A percentile compares a stretch with the other conserved stretches of the same genome.
Evolutionary conservation across 2,113 vertebrate genomes (phyloP).

Genomic region (Uropsilus gracilis): DNA sequence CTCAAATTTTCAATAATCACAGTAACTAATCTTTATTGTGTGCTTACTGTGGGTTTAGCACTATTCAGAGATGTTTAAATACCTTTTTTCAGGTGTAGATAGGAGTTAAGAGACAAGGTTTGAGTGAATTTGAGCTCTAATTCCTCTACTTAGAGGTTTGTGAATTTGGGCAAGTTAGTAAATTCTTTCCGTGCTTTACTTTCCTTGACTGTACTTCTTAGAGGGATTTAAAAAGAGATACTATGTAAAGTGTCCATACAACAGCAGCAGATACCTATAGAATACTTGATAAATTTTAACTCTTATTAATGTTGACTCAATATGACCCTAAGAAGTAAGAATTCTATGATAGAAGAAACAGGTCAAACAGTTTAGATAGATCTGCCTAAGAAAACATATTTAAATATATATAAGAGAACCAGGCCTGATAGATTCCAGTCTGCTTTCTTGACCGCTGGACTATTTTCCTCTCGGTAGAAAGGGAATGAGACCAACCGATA

Average conservation of each 20-base stretch:
- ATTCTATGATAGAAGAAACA: slow-evolving; percentile 5
- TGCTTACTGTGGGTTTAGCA: neutral
- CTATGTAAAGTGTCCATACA: neutral
- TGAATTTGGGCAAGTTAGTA: neutral
- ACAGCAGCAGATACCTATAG: neutral
- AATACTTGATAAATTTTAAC: slow-evolving; percentile 14
- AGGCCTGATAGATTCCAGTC: neutral
- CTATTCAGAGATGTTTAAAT: neutral
- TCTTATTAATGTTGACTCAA: neutral
- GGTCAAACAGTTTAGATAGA: neutral
- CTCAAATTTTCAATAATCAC: neutral
- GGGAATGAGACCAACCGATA: neutral
- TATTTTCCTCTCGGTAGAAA: neutral
- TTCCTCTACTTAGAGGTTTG: neutral
- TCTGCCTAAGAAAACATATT: neutral
- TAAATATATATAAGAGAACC: neutral
- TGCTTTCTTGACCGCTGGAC: neutral
- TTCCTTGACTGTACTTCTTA: neutral
- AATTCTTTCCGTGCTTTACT: neutral
- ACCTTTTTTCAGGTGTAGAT: neutral
- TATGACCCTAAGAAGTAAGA: neutral
- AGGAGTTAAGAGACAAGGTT: neutral
- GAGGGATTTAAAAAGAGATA: neutral
- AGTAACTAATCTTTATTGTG: neutral
- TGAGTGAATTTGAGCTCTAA: neutral